Base-by-base conservation (phyloP, 2,797 vertebrate species). In the Hippocampus kuda region DNA sequence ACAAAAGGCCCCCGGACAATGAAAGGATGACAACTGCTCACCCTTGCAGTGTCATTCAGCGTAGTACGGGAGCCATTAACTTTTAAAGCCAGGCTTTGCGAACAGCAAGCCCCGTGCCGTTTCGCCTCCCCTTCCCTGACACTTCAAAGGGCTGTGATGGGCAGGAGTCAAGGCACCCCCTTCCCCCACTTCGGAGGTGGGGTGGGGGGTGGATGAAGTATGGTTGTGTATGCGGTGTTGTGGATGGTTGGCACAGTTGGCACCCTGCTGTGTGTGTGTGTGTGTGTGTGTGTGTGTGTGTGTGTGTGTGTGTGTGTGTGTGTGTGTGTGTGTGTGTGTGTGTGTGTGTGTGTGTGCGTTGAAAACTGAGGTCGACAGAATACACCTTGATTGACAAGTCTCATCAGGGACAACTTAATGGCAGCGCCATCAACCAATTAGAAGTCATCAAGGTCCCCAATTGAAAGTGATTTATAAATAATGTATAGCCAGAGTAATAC, bases 391-490 rank as follows among this genome's bases (percentile, higher is more conserved):
- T 88, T 91, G 91, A 91, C 91, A 92, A 89, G 86, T 77, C 86
- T 91, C 90, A 91, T 91, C 90, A 91, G 89, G 88, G 84, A 76
- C 75, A 80, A 77, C 83, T 85, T 88, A 88, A 89, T 88, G 84
- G 85, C 88, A 76, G 79, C 79, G 67, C 84, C 79, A 83, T 84
- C 85, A 86, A 85, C 86, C 88, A 89, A 92, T 91, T 91, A 90
- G 84, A 87, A 88, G 84, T 89, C 89, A 90, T 89, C 87, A 88
- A 88, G 86, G 85, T 83, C 89, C 84, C 88, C 88, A 85, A 91
- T 91, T 91, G 90, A 92, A 91, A 90, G 89, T 89, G 84, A 86
- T 89, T 91, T 88, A 92, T 92, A 91, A 92, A 92, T 92, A 91
- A 92, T 92, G 89, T 87, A 92, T 90, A 78, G 82, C 85, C 85